phyloP scores from a whole-genome alignment of 2,113 vertebrate species.

The Sinocyclocheilus maitianheensis region DNA sequence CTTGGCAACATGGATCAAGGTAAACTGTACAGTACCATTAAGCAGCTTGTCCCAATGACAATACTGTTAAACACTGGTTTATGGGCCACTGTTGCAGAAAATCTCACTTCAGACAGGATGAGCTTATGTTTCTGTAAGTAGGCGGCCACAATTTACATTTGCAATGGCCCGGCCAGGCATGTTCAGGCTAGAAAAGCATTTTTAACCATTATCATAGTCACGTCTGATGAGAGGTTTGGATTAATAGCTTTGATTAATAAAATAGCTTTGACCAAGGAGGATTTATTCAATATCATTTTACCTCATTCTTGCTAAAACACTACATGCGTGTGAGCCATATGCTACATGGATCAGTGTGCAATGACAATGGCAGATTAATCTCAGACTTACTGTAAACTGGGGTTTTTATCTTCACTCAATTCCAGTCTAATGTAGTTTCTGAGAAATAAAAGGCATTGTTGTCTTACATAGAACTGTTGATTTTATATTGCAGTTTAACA shows the following conservation, averaged over 20 bases:
- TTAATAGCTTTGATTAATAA: conserved; percentile 30
- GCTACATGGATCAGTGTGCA: conserved; percentile 7
- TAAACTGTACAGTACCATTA: conserved; percentile 31
- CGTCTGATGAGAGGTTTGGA: conserved; percentile 22
- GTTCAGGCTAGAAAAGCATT: conserved; percentile 5
- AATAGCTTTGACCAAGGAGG: conserved; percentile 28
- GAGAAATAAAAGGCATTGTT: background rate
- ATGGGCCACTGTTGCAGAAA: conserved; percentile 36
- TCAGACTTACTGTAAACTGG: background rate
- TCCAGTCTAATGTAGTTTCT: background rate
- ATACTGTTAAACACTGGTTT: conserved; percentile 35
- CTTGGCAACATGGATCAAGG: conserved; percentile 13
- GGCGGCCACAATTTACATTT: conserved; percentile 30
- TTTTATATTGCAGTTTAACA: background rate
- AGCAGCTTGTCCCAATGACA: conserved; percentile 45
- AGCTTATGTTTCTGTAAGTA: conserved; percentile 42
- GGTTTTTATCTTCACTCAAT: background rate
- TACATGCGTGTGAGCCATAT: conserved; percentile 24
- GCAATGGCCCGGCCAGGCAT: background rate
- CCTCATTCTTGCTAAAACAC: background rate
- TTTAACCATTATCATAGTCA: conserved; percentile 15
- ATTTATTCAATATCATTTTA: conserved; percentile 41
- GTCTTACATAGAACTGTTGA: background rate
- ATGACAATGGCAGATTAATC: conserved; percentile 22
- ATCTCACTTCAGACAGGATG: conserved; percentile 30